Base-by-base conservation (phyloP, 2,888 invertebrate genomes). In the Panopea generosa region DNA sequence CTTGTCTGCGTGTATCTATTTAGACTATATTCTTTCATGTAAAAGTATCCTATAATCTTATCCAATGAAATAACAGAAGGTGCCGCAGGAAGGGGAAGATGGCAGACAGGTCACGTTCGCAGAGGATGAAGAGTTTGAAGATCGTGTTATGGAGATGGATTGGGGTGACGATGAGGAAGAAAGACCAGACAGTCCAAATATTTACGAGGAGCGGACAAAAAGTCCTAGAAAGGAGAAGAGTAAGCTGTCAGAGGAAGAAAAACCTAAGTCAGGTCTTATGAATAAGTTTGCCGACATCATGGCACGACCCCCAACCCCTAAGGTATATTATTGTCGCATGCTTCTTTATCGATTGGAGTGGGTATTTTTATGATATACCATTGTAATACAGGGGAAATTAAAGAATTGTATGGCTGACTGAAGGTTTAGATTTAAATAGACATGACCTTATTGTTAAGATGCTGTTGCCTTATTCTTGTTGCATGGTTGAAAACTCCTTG, bases 281-380 rank as follows among this genome's bases (percentile, higher is more conserved):
- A 84, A 84, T 38, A 90, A 89, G 69, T 84, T 90, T 80, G 82
- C 89, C 47, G 84, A 85, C 14, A 82, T 88, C 20, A 84, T 89
- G 82, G 76, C 87, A 6, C 84, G 84, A 60, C 75, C 87, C 6
- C 83, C 87, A 11, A 75, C 88, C 6, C 86, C 85, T 20, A 63
- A 72, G 77, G 77, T 77, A 69, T 18, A 38, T 9, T 11, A 33
- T n/a, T n/a, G 20, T 6, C 7, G 2, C 11, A 7, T 11, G 20
- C 2, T 22, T 33, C 11, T 57, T 40, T 57, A 16, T 38, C 14
- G 20, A 14, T 7, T 14, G n/a, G n/a, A n/a, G n/a, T n/a, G n/a
- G n/a, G n/a, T n/a, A n/a, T n/a, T n/a, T n/a, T n/a, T n/a, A n/a
- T n/a, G n/a, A n/a, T n/a, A n/a, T n/a, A n/a, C n/a, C n/a, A n/a